Conservation (phyloP, 2,888 invertebrate species). For the Eupelmus urozonus region DNA sequence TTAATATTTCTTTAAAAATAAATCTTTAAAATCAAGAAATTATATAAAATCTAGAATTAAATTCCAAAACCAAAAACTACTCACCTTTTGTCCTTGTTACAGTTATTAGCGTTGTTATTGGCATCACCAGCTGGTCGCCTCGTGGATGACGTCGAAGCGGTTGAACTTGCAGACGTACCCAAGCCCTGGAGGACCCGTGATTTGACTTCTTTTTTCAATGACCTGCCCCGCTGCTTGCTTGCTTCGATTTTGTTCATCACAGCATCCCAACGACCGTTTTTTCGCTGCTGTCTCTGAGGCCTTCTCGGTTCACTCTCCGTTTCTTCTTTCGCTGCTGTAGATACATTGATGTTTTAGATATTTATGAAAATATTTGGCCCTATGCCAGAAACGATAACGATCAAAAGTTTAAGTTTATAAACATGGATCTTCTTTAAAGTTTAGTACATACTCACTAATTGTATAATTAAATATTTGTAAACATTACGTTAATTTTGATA, state of each 20-base stretch:
- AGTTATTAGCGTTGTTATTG: slow-evolving; percentile 64
- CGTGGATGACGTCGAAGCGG: slow-evolving; percentile 65
- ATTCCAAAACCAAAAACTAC: neutral
- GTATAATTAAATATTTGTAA: too few relatives aligned
- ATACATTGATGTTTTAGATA: too few relatives aligned
- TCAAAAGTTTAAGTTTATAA: too few relatives aligned
- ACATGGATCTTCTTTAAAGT: too few relatives aligned
- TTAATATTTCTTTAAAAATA: neutral
- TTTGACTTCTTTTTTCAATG: slow-evolving; percentile 90
- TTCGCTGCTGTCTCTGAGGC: slow-evolving; percentile 80
- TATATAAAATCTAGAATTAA: neutral
- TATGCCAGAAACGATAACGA: too few relatives aligned
- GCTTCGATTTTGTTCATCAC: slow-evolving; percentile 90
- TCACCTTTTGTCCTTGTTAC: slow-evolving; percentile 44
- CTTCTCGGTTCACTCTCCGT: slow-evolving; percentile 80
- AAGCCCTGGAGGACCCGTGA: slow-evolving; percentile 83
- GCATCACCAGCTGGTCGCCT: slow-evolving; percentile 68
- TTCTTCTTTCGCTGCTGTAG: slow-evolving; percentile 72
- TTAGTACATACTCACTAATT: too few relatives aligned
- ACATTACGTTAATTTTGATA: too few relatives aligned
- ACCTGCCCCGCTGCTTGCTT: slow-evolving; percentile 84
- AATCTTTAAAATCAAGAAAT: neutral
- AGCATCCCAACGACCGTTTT: slow-evolving; percentile 87
- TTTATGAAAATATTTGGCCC: too few relatives aligned
- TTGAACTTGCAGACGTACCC: slow-evolving; percentile 64